Evolutionary conservation across 2,113 vertebrate species (phyloP).

Genomic region (Condylura cristata): DNA sequence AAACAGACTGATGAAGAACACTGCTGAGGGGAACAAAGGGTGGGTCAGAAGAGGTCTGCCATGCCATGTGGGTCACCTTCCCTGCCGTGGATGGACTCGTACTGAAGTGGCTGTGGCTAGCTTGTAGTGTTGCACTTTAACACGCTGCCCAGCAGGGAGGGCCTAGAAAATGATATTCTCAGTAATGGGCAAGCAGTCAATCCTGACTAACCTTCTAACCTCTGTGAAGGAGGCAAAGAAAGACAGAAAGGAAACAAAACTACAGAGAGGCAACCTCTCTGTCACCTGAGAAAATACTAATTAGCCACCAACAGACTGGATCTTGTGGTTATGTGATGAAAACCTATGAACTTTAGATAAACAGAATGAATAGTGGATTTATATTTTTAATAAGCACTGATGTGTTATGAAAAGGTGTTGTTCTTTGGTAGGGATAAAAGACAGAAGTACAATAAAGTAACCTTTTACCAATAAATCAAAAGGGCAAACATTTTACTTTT

Average conservation of each 20-base stretch:
- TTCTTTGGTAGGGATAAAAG: neutral
- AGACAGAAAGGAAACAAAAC: neutral
- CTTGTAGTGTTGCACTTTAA: no score
- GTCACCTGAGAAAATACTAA: neutral
- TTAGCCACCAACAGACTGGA: neutral
- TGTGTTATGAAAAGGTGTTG: neutral
- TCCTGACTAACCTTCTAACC: neutral
- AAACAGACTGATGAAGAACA: no score
- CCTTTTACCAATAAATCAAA: slow-evolving; percentile 14
- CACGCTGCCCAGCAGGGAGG: no score
- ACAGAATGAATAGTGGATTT: slow-evolving; percentile 28
- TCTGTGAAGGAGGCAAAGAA: neutral
- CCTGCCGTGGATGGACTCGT: no score
- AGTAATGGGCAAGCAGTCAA: neutral
- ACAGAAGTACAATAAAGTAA: slow-evolving; percentile 52
- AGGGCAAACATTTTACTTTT: slow-evolving; percentile 33
- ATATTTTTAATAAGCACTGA: slow-evolving; percentile 56
- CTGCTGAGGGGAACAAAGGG: no score
- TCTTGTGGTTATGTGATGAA: neutral
- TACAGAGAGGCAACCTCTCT: neutral
- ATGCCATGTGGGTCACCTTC: no score
- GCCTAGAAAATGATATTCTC: neutral
- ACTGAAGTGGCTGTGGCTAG: no score
- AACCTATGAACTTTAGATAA: slow-evolving; percentile 31
- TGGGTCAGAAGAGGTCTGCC: no score